Conservation (phyloP, 2,113 vertebrate genomes). For the Dipodomys merriami region DNA sequence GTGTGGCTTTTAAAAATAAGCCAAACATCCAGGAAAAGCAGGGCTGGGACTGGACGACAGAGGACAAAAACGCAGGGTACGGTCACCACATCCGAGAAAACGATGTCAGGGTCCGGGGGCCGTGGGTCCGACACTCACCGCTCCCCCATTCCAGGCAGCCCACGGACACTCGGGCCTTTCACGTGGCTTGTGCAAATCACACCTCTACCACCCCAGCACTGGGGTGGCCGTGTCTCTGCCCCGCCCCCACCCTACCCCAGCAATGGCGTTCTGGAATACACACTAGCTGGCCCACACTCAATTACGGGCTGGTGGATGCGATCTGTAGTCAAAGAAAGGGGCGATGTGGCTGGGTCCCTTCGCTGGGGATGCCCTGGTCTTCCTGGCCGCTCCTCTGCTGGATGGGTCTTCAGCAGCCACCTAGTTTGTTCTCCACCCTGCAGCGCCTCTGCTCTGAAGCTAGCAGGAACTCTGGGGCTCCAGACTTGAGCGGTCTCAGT, state of each 20-base stretch:
- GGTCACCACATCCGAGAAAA: neutral
- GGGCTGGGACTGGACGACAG: neutral
- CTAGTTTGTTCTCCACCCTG: neutral
- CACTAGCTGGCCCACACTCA: constrained; percentile 78
- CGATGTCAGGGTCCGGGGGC: neutral
- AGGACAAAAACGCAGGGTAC: neutral
- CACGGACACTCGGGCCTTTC: neutral
- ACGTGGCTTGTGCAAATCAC: neutral
- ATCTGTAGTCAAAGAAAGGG: constrained; percentile 76
- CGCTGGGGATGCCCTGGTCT: neutral
- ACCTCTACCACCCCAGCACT: constrained; percentile 37
- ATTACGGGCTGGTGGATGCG: constrained; percentile 83
- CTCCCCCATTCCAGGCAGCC: neutral
- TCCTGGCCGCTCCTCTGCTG: neutral
- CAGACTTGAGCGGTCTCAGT: neutral
- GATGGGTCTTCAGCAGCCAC: neutral
- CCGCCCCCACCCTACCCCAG: neutral
- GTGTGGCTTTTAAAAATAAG: neutral
- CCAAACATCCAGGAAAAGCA: neutral
- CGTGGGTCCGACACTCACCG: neutral
- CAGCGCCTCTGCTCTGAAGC: neutral
- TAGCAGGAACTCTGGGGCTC: neutral
- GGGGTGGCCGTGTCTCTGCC: constrained; percentile 70
- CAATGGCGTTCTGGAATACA: constrained; percentile 78
- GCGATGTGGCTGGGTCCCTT: constrained; percentile 55